Conservation (phyloP, 1,140 invertebrate species). For the Stegodyphus dumicola region DNA sequence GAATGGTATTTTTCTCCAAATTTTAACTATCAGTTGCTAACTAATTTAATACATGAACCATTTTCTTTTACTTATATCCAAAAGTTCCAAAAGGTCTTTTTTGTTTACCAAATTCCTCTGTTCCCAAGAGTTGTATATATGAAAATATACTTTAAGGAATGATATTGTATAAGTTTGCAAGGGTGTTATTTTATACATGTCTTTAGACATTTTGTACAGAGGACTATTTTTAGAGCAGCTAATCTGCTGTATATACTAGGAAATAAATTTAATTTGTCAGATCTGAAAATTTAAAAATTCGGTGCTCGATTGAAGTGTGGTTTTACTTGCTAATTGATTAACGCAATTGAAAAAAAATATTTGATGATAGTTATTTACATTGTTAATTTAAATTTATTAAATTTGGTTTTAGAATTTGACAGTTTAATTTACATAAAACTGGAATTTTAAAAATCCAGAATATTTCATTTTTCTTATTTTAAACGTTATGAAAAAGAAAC, state of each 20-base stretch:
- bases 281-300: background rate
- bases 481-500: too few relatives aligned
- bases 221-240: constrained; percentile 57
- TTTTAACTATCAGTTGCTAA: too few relatives aligned
- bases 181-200: constrained; percentile 36
- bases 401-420: background rate
- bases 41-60: too few relatives aligned
- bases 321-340: background rate
- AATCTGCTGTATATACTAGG: constrained; percentile 45
- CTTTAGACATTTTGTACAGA: constrained; percentile 57
- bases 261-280: constrained; percentile 7
- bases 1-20: too few relatives aligned
- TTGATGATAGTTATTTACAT: background rate
- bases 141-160: too few relatives aligned
- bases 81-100: too few relatives aligned
- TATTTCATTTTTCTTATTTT: too few relatives aligned
- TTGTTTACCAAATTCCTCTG: too few relatives aligned
- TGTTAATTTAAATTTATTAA: background rate
- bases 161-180: background rate
- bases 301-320: background rate
- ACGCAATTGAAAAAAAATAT: background rate
- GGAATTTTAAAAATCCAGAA: too few relatives aligned
- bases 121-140: too few relatives aligned
- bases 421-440: background rate
- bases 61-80: too few relatives aligned